Conservation (phyloP, 2,113 vertebrate genomes). For the Pollachius pollachius region DNA sequence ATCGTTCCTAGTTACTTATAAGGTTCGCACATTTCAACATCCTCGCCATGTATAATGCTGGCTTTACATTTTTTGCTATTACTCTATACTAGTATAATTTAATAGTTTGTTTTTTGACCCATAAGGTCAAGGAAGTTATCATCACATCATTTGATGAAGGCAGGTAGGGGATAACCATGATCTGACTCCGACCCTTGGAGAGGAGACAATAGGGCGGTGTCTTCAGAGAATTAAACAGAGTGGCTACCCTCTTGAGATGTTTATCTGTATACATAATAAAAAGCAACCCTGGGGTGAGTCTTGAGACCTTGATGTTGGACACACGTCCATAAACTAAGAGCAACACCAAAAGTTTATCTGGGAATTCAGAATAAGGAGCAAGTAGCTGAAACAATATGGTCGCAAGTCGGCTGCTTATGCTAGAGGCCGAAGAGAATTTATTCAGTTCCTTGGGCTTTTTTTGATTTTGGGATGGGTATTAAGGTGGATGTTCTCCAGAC, state of each 20-base stretch:
- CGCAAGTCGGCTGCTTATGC: no score
- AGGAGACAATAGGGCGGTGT: slow-evolving; percentile 2
- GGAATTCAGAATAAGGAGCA: background rate
- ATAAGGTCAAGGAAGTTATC: background rate
- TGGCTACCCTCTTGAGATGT: background rate
- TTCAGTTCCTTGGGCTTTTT: no score
- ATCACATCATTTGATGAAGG: slow-evolving; percentile 1
- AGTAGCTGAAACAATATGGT: background rate
- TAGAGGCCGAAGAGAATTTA: no score
- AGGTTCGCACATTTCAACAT: background rate
- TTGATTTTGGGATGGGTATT: no score
- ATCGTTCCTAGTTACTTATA: no score
- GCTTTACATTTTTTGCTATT: background rate
- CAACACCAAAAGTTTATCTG: background rate
- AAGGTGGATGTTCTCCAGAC: no score
- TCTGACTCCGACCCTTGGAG: slow-evolving; percentile 3
- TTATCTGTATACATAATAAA: slow-evolving; percentile 1
- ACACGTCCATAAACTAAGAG: background rate
- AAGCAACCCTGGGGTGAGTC: background rate
- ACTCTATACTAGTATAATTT: no score
- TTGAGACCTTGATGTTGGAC: background rate
- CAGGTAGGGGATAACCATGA: background rate
- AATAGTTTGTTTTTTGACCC: background rate
- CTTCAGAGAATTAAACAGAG: background rate
- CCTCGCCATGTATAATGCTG: background rate